Base-by-base conservation (phyloP, 2,113 vertebrate species). In the Oncorhynchus nerka region DNA sequence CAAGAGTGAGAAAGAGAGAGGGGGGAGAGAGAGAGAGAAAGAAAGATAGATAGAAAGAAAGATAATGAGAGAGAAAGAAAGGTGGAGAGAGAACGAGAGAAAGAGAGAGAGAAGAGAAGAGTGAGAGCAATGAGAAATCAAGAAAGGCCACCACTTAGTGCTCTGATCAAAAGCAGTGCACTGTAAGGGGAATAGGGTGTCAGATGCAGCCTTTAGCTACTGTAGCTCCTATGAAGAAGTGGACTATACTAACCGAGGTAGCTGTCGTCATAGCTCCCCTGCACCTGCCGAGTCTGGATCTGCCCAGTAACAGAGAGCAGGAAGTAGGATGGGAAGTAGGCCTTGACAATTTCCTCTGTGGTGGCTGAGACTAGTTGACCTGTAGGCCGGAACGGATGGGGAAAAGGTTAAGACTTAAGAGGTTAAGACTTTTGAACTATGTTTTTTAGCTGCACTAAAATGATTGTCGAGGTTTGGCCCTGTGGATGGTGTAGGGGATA, bases 281-380 rank as follows among this genome's bases (percentile, higher is more conserved):
- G 88, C 66, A 81, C 88, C 81, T 95, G 95, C 3, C 89, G 85
- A 0, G 96, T 97, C 86, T 95, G 92, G 79, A 96, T 92, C 86
- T 97, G 95, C 15, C 94, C 94, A 1, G 67, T 71, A 13, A 95
- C 95, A 3, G 88, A 93, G 71, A 95, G 92, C 78, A 96, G 92
- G 68, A 97, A 94, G 87, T 95, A 97, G 3, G 93, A 92, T 0
- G 95, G 94, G 89, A 94, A 94, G 73, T 94, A 96, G 66, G 94
- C 92, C 39, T 94, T 87, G 11, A 93, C 80, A 9, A 97, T 97
- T 86, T 97, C 93, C 51, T 96, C 92, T 79, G 94, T 93, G 22
- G 92, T 93, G 69, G 96, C 96, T 0, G 96, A 95, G 62, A 97
- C 89, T 89, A 97, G 90, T 89, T 97, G 96, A 81, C 96, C 96